Evolutionary conservation across 1,140 invertebrate species (phyloP), one percentile per base, ranked within the genome.

Genomic region (Leptinotarsa texana): DNA sequence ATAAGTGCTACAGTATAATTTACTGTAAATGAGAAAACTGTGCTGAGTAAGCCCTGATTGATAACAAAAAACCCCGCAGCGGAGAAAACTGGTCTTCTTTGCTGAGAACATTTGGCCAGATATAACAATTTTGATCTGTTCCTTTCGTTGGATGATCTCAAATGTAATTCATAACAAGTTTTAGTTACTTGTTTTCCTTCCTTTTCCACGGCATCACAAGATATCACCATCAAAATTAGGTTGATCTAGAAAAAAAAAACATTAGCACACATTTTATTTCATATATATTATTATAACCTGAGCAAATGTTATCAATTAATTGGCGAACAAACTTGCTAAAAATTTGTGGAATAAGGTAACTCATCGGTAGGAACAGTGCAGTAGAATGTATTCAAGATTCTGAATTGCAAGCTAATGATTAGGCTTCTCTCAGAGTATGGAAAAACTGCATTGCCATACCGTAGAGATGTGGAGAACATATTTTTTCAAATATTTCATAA

Each of bases 61-160:
- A 18, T 22, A 15, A 22, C 24, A 24, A 24, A 67, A 27, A 67
- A 67, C 15, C 65, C 65, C 18, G 65, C 65, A 11, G 65, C 65
- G 27, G 63, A 33, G 33, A 67, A 67, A 13, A 18, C 24, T 67
- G 65, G 65, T 13, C 65, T 8, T 24, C 65, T 22, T 67, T 67
- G 21, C 24, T 67, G 6, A 17, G 65, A 17, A 18, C 24, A 33
- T 17, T 13, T 17, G 6, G 65, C 65, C 24, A 67, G 13, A 21
- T 24, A 18, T 8, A 67, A 13, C 1, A 67, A 13, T 18, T 67
- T 18, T 67, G 18, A 4, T 27, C 24, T 67, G 8, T 0, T 33
- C 1, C 65, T 21, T 8, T 8, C 15, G 24, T 67, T 22, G 18
- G 11, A 17, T 11, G 18, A 18, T 33, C 17, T 13, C 11, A 8